Percentiles rank a stretch among this genome's conserved stretches.
Conservation (phyloP, 2,797 vertebrate genomes). For the Garrulus glandarius region DNA sequence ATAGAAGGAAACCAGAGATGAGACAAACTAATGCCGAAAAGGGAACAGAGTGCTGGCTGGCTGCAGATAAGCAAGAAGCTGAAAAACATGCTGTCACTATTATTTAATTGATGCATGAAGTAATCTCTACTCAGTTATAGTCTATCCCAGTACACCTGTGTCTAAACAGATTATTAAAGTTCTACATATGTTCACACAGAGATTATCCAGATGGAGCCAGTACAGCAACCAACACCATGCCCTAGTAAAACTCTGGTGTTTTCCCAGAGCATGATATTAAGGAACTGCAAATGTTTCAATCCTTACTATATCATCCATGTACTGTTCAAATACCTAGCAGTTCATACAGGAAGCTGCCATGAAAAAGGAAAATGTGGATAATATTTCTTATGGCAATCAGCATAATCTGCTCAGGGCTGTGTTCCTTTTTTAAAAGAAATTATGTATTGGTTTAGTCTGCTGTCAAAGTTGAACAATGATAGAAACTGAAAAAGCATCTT, state of each 20-base stretch:
- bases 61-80: not conserved
- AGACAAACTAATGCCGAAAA: not conserved
- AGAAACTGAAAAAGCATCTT: not conserved
- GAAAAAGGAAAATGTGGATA: not conserved
- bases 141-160: not conserved
- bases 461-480: not conserved
- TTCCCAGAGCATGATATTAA: not conserved
- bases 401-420: not conserved
- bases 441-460: not conserved
- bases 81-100: not conserved
- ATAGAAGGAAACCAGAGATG: not conserved
- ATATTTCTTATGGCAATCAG: not conserved
- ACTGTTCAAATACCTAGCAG: not conserved
- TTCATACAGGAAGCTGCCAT: not conserved
- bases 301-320: not conserved
- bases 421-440: not conserved
- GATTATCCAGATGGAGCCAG: not conserved
- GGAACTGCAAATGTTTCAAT: not conserved
- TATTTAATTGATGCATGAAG: not conserved
- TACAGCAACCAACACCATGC: not conserved
- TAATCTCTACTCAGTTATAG: not conserved
- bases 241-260: not conserved
- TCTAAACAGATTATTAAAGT: not conserved
- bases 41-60: not conserved
- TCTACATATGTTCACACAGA: not conserved